Percentiles rank a stretch among this genome's conserved stretches.
phyloP scores from a whole-genome alignment of 2,113 vertebrate genomes.

The Willisornis vidua region DNA sequence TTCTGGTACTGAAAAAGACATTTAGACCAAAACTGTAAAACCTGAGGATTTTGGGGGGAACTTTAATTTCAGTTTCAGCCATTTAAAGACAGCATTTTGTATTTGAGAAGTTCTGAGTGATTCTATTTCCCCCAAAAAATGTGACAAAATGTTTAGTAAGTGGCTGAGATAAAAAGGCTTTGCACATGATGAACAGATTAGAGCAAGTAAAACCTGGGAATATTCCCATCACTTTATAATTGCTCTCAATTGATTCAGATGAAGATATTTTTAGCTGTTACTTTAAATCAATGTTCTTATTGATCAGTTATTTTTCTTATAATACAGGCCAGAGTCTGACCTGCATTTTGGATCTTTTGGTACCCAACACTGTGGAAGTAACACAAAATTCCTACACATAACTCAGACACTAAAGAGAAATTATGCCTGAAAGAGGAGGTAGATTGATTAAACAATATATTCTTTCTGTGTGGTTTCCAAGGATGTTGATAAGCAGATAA shows the following conservation, averaged over 20 bases:
- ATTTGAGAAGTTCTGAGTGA: background rate
- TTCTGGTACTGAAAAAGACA: background rate
- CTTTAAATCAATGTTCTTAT: background rate
- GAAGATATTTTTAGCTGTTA: background rate
- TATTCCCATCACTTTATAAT: background rate
- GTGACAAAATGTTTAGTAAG: background rate
- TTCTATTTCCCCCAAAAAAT: background rate
- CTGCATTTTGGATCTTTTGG: background rate
- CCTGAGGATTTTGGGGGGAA: rapidly evolving
- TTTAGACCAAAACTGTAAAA: background rate
- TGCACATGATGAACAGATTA: background rate
- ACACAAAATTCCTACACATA: background rate
- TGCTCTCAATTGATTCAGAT: background rate
- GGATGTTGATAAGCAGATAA: background rate
- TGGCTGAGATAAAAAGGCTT: background rate
- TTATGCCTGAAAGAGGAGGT: background rate
- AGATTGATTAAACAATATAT: background rate
- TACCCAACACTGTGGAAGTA: background rate
- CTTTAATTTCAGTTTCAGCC: background rate
- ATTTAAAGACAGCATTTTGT: background rate
- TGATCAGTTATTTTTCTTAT: background rate
- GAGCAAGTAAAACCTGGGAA: background rate
- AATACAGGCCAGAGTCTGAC: background rate
- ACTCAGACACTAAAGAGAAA: background rate
- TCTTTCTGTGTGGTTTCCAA: background rate